Evolutionary conservation across 2,888 invertebrate genomes (phyloP).

Genomic region (Andrena hattorfiana): DNA sequence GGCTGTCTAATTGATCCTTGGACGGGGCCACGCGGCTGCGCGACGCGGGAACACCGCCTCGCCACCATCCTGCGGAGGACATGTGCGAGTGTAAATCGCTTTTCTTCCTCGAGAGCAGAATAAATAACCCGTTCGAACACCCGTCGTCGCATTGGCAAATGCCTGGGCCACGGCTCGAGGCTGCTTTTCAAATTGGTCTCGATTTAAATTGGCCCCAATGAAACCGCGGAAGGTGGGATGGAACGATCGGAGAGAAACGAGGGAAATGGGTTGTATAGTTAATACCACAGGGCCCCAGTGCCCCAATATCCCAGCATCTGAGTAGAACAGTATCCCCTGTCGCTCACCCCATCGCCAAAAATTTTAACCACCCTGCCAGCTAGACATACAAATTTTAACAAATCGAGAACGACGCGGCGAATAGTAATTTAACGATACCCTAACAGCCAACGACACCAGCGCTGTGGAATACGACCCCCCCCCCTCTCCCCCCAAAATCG

Average conservation of each 20-base stretch:
- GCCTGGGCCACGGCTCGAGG: neutral
- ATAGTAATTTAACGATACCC: slow-evolving; percentile 18
- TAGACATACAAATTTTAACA: no score
- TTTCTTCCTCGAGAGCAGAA: slow-evolving; percentile 48
- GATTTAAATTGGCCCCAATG: slow-evolving; percentile 1
- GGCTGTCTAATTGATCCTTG: slow-evolving; percentile 49
- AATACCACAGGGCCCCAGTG: neutral
- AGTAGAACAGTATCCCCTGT: neutral
- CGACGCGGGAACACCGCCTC: neutral
- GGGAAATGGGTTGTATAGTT: neutral
- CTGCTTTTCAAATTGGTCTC: slow-evolving; percentile 17
- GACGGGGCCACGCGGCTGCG: neutral
- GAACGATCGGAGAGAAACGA: neutral
- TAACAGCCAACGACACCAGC: slow-evolving; percentile 1
- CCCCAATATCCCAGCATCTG: neutral
- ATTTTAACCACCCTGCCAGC: no score
- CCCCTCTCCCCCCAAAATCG: slow-evolving; percentile 14
- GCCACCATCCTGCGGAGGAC: slow-evolving; percentile 14
- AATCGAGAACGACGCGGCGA: no score
- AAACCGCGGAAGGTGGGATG: slow-evolving; percentile 7
- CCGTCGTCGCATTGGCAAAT: slow-evolving; percentile 11
- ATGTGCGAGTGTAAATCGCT: slow-evolving; percentile 33
- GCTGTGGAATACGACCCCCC: slow-evolving; percentile 5
- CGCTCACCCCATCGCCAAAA: no score
- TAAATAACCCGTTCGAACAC: slow-evolving; percentile 19